Percentiles rank a stretch among this genome's conserved stretches.
Conservation (phyloP, 2,888 invertebrate species). For the Drosophila rubida region DNA sequence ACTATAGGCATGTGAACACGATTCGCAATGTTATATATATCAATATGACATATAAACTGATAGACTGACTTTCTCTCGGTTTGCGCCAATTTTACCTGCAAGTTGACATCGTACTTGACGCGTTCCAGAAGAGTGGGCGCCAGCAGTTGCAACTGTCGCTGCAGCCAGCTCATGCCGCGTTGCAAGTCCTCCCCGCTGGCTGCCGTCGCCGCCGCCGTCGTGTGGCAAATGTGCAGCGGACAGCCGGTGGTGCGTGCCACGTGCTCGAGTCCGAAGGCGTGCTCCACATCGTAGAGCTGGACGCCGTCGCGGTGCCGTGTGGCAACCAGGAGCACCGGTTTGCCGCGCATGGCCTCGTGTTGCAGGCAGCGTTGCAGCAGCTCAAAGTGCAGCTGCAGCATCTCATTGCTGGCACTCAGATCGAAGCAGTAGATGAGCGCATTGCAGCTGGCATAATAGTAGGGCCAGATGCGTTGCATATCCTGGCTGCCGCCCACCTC, state of each 20-base stretch:
- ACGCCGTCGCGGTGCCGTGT: constrained; percentile 72
- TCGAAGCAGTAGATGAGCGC: constrained; percentile 81
- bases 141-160: constrained; percentile 53
- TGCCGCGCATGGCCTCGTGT: constrained; percentile 74
- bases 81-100: constrained; percentile 59
- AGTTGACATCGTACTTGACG: constrained; percentile 74
- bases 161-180: constrained; percentile 61
- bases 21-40: too few species aligned
- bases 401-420: constrained; percentile 60
- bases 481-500: constrained; percentile 83
- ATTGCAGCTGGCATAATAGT: constrained; percentile 74
- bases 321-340: constrained; percentile 80
- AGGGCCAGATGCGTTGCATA: constrained; percentile 83
- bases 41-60: too few species aligned
- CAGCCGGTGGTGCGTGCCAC: constrained; percentile 68
- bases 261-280: constrained; percentile 75
- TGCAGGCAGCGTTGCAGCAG: constrained; percentile 68
- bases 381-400: constrained; percentile 63
- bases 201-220: constrained; percentile 8
- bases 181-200: constrained; percentile 15
- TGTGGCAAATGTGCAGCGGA: constrained; percentile 67
- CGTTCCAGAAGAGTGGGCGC: constrained; percentile 58
- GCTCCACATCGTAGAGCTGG: constrained; percentile 82
- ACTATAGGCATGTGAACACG: too few species aligned
- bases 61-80: background rate